These are phyloP conservation scores for Ligdia adustata DNA, from an alignment of 2,888 invertebrate genomes.

Conservation along the genomic window DNA sequence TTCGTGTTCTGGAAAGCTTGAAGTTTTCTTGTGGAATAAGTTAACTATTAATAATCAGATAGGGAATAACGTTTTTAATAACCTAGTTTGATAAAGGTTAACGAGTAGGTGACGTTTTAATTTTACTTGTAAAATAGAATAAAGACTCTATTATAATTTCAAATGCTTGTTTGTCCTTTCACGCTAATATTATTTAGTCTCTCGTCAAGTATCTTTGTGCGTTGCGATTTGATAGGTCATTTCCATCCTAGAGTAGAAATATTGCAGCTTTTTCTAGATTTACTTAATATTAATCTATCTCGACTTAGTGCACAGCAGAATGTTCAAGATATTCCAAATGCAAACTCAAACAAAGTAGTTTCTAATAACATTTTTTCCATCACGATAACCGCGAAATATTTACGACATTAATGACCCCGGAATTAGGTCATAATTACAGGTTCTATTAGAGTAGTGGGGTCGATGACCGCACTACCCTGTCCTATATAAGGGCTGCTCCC, in stretches of 20 bases:
- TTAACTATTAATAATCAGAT: no score
- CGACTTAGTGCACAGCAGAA: not conserved
- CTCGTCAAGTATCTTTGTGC: no score
- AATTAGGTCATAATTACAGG: conserved; percentile 38
- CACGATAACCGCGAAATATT: conserved; percentile 22
- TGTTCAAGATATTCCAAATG: not conserved
- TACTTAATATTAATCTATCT: not conserved
- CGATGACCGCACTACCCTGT: conserved; percentile 32
- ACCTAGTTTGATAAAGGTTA: no score
- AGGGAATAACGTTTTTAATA: no score
- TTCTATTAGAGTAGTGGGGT: conserved; percentile 35
- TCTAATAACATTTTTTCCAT: conserved; percentile 7
- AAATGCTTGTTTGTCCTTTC: no score
- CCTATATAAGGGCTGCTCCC: conserved; percentile 27
- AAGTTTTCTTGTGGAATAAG: not conserved
- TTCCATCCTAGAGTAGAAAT: no score
- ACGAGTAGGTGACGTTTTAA: no score
- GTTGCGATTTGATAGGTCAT: no score
- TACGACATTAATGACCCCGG: conserved; percentile 25
- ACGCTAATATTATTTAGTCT: no score
- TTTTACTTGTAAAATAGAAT: no score
- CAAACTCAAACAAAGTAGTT: not conserved
- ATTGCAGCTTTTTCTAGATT: no score
- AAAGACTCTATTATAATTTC: no score
- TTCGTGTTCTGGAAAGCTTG: not conserved